Evolutionary conservation across 2,113 vertebrate species (phyloP).

Genomic region (Beaufortia kweichowensis): DNA sequence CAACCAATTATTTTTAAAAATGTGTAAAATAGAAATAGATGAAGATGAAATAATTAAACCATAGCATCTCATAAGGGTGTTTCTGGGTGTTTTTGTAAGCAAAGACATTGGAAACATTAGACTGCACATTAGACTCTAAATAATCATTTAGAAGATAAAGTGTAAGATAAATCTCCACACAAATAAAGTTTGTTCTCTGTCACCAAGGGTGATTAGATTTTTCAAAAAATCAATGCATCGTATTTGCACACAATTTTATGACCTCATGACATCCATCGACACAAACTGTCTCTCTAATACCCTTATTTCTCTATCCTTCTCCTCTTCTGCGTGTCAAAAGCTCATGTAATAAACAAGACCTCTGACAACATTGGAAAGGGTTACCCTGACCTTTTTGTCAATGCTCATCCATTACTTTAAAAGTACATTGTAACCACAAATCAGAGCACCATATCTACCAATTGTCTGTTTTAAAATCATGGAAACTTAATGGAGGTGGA

Average conservation of each 20-base stretch:
- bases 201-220: no score
- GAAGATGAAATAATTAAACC: neutral
- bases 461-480: neutral
- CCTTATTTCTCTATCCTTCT: slow-evolving; percentile 36
- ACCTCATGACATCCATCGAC: neutral
- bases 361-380: neutral
- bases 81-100: no score
- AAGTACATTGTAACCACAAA: neutral
- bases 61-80: neutral
- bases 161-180: no score
- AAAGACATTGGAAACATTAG: no score
- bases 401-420: slow-evolving; percentile 5
- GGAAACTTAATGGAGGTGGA: neutral
- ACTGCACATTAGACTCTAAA: no score
- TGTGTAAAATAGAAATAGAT: no score
- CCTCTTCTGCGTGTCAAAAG: neutral
- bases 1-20: no score
- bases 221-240: no score
- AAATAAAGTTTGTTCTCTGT: no score
- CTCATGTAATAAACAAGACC: neutral
- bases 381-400: slow-evolving; percentile 1
- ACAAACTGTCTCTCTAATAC: neutral
- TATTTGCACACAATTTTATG: no score
- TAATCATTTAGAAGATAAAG: no score
- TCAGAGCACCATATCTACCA: neutral